Percentiles rank a stretch among this genome's conserved stretches.
These are phyloP conservation scores for Ceraclea dissimilis DNA, from an alignment of 2,888 invertebrate genomes.

Conservation along the genomic window DNA sequence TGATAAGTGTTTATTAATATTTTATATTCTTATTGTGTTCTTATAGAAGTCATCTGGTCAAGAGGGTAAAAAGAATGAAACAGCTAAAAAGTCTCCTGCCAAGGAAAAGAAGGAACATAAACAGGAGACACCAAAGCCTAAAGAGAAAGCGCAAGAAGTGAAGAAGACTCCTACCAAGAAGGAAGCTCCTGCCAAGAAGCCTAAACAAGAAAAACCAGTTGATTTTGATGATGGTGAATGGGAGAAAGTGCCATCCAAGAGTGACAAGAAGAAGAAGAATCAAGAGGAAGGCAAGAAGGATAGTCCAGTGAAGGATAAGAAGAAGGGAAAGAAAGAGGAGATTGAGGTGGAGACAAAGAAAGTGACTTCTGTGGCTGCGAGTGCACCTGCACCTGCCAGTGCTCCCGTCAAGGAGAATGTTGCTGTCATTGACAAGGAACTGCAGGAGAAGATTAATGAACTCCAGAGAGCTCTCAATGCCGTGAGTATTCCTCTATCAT, in stretches of 20 bases:
- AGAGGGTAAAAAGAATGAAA: conserved; percentile 26
- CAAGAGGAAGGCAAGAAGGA: conserved; percentile 49
- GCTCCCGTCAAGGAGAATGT: conserved; percentile 38
- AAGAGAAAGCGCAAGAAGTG: conserved; percentile 31
- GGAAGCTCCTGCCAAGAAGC: conserved; percentile 29
- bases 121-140: conserved; percentile 40
- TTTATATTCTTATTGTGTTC: not conserved
- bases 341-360: conserved; percentile 13
- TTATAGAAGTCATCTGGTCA: not conserved
- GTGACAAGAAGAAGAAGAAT: conserved; percentile 65
- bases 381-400: conserved; percentile 31
- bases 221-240: conserved; percentile 70
- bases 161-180: conserved; percentile 19
- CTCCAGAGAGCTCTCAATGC: conserved; percentile 44
- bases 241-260: conserved; percentile 63
- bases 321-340: conserved; percentile 33
- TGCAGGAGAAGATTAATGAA: conserved; percentile 46
- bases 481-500: conserved; percentile 30
- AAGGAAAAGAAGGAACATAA: conserved; percentile 44
- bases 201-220: conserved; percentile 52
- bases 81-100: conserved; percentile 48
- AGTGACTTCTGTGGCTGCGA: not conserved
- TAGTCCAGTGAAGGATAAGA: conserved; percentile 42
- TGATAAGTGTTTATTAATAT: too few relatives aligned
- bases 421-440: conserved; percentile 28